Percentiles rank a stretch among this genome's conserved stretches.
Evolutionary conservation across 2,888 invertebrate species (phyloP).

Genomic region (Tachina grossa): DNA sequence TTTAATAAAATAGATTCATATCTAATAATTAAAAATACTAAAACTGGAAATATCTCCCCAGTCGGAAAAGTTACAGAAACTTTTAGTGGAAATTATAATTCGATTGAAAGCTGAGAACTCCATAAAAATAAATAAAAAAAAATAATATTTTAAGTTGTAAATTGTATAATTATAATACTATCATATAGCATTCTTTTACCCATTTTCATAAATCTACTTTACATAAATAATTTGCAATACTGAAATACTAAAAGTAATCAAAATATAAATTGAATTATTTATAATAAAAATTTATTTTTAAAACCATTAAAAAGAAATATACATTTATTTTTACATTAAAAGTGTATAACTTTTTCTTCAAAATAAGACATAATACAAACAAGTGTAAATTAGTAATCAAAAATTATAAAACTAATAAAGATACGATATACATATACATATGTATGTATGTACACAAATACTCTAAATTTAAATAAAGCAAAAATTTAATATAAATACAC

Average conservation of each 20-base stretch:
- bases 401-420: constrained; percentile 6
- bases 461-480: constrained; percentile 8
- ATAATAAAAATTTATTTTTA: constrained; percentile 36
- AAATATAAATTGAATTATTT: constrained; percentile 4
- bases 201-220: not conserved
- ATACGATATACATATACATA: not conserved
- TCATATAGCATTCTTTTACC: constrained; percentile 25
- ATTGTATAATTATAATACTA: constrained; percentile 41
- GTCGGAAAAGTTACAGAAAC: no score
- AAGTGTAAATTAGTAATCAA: constrained; percentile 50
- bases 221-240: not conserved
- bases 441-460: no score
- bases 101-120: no score
- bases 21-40: no score
- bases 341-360: constrained; percentile 31
- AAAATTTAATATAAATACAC: not conserved
- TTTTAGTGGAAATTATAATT: no score
- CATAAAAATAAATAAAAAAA: no score
- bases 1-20: no score
- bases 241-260: not conserved
- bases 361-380: constrained; percentile 17
- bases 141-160: constrained; percentile 26
- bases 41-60: no score
- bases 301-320: constrained; percentile 17
- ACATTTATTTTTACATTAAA: constrained; percentile 33